Evolutionary conservation across 2,888 invertebrate species (phyloP), one percentile per base, ranked within the genome.

Genomic region (Pristionchus fissidentatus): DNA sequence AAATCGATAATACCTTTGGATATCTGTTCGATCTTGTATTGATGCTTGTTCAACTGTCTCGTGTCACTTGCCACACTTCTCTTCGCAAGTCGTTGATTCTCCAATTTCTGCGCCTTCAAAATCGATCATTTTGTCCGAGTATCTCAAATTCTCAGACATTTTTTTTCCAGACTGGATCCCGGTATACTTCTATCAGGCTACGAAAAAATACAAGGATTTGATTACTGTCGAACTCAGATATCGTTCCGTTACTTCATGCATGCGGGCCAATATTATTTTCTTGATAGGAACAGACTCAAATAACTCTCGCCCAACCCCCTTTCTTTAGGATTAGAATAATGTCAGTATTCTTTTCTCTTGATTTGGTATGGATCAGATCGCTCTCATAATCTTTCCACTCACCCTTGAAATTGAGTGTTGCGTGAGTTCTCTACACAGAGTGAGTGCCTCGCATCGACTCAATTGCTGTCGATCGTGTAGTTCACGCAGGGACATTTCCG

Each of bases 21-120:
- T 15, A 87, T 85, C 35, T 86, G 60, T 22, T 80, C 57, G 75
- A 87, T 83, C 46, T 87, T 87, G 43, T 85, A 55, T 22, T 84
- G 83, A 8, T 83, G 75, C 10, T 35, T 22, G 43, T 87, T 87
- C 84, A 88, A 83, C 55, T 87, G 86, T 52, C 88, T 60, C 0
- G 87, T 88, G 77, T 88, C 88, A 10, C 85, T 52, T 38, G 85
- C 88, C 0, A 88, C 84, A 46, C 86, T 86, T 78, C 84, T 84
- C 66, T 82, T 84, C 3, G 84, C 85, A 26, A 87, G 85, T 41
- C 85, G 86, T 66, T 83, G 77, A 75, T 87, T 85, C 55, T 86
- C 84, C 0, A 87, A 57, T 2, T 85, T 35, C 10, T 46, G 79
- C 0, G 79, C 57, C 79, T 79, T 8, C 19, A 60, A 15, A 49